A percentile compares a stretch with the other conserved stretches of the same genome.
Conservation (phyloP, 2,797 vertebrate species). For the Distichodus sexfasciatus region DNA sequence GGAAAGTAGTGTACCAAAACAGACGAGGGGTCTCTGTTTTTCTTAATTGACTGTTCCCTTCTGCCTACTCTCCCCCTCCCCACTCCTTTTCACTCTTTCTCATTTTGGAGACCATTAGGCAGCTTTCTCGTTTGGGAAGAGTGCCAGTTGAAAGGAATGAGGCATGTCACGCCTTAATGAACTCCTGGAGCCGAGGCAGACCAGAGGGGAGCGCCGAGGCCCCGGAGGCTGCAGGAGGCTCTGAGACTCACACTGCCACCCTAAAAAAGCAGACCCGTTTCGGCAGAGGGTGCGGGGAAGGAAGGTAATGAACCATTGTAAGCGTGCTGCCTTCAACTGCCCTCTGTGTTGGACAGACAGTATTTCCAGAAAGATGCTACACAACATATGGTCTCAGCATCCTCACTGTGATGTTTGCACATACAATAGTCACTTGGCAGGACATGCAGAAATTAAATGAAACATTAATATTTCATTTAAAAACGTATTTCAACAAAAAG, state of each 20-base stretch:
- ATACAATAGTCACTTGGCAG: no score
- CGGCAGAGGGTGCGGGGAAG: not conserved
- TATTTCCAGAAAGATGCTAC: no score
- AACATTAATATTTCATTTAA: no score
- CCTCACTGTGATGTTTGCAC: no score
- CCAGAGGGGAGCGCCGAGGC: slow-evolving; percentile 7
- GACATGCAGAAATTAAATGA: no score
- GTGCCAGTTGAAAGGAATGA: slow-evolving; percentile 56
- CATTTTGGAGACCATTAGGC: slow-evolving; percentile 43
- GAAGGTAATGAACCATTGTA: slow-evolving; percentile 30
- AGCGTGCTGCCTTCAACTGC: not conserved
- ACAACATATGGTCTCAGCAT: no score
- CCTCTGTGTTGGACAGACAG: not conserved
- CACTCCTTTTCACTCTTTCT: no score
- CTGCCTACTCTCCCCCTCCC: not conserved
- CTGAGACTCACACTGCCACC: not conserved
- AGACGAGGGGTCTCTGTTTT: not conserved
- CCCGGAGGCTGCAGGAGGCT: not conserved
- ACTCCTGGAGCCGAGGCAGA: slow-evolving; percentile 62
- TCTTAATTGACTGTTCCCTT: slow-evolving; percentile 34
- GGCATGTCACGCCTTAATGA: slow-evolving; percentile 68
- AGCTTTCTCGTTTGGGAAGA: slow-evolving; percentile 35
- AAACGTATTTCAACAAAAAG: no score
- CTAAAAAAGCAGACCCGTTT: not conserved
- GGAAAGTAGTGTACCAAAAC: not conserved